phyloP scores from a whole-genome alignment of 2,113 vertebrate species.

The Brachirus orientalis region DNA sequence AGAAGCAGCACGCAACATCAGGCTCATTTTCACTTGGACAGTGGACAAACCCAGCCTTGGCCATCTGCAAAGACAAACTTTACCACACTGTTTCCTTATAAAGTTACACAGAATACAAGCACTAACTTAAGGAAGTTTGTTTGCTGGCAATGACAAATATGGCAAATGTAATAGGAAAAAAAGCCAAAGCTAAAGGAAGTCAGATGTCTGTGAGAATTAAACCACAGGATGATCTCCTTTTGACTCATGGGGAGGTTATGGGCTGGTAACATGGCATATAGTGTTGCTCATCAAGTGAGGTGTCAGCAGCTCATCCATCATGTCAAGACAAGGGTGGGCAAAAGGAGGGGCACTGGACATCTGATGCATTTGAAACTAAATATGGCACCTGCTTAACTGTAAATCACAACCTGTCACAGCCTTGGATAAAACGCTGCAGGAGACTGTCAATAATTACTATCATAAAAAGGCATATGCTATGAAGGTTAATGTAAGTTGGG shows the following conservation, averaged over 20 bases:
- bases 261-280: conserved; percentile 24
- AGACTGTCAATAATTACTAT: not conserved
- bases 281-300: conserved; percentile 21
- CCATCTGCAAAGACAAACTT: conserved; percentile 80
- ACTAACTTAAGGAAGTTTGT: not conserved
- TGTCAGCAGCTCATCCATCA: conserved; percentile 55
- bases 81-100: not conserved
- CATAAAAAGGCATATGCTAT: too few species aligned
- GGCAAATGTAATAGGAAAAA: not conserved
- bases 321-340: not conserved
- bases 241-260: conserved; percentile 1
- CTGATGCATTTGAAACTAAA: conserved; percentile 46
- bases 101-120: not conserved
- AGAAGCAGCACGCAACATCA: conserved; percentile 85
- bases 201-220: conserved; percentile 1
- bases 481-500: not conserved
- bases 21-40: conserved; percentile 78
- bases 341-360: conserved; percentile 23
- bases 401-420: conserved; percentile 42
- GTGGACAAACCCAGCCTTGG: conserved; percentile 83
- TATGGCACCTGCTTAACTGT: conserved; percentile 50
- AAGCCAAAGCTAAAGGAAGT: not conserved
- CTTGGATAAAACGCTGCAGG: conserved; percentile 10
- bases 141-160: not conserved
- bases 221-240: conserved; percentile 5